Evolutionary conservation across 2,113 vertebrate species (phyloP), one percentile per base, ranked within the genome.

Genomic region (Heterotis niloticus): DNA sequence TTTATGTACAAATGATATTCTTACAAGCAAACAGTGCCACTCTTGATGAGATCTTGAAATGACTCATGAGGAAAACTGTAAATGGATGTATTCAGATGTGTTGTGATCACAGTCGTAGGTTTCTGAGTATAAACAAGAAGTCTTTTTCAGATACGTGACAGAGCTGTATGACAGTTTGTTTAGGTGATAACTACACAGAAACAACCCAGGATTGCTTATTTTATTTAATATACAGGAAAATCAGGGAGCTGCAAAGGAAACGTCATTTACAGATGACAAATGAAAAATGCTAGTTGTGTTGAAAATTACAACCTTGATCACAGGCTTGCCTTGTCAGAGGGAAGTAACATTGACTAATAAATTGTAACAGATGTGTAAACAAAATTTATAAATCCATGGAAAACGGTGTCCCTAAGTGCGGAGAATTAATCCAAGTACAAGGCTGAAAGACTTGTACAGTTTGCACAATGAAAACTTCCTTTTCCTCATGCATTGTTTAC

Each of bases 401-500:
- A 44, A 44, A 44, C 7, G 2, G 13, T 62, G 12, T 62, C 18
- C 20, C 44, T 72, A 5, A 51, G 34, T 52, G 3, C 68, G 4
- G 34, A 51, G 34, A 29, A 13, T 20, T 4, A 18, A 51, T 17
- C 29, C 18, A 34, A 54, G n/a, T 34, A 23, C 24, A 5, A 71
- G 4, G 16, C 1, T 10, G 10, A 52, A 71, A 17, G 76, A 5
- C 20, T 14, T 12, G 13, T n/a, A 20, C 67, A 16, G 24, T 69
- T 29, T 69, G 67, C 24, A 29, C 13, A 26, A 28, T 74, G 71
- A 13, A 16, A 56, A 56, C 51, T 4, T 24, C 4, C 3, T 23
- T 23, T 10, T 10, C 18, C 20, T 4, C n/a, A 80, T 23, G 60
- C 34, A 56, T 20, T 28, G 17, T 59, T 62, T 64, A 83, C 83